Evolutionary conservation across 2,888 invertebrate species (phyloP).

Genomic region (Phaedon cochleariae): DNA sequence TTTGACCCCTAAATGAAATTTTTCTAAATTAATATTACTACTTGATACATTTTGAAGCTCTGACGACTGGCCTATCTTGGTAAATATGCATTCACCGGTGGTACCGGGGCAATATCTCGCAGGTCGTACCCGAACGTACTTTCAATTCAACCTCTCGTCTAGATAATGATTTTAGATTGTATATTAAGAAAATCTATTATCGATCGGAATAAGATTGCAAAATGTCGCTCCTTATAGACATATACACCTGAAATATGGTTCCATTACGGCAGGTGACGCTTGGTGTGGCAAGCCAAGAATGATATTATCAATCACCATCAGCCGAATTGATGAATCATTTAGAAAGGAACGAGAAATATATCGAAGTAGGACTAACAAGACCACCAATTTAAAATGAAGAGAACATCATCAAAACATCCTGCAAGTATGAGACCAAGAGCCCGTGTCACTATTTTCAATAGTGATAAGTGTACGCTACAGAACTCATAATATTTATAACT

Average conservation of each 20-base stretch:
- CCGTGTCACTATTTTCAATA: no score
- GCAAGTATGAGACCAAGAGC: no score
- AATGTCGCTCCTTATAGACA: background rate
- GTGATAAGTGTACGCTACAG: no score
- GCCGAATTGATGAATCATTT: no score
- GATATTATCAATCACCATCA: background rate
- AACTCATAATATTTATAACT: no score
- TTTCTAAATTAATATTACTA: no score
- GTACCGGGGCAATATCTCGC: background rate
- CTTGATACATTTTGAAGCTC: background rate
- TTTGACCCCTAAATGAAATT: no score
- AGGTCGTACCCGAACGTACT: background rate
- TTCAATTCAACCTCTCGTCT: constrained; percentile 16
- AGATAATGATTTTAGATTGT: constrained; percentile 2
- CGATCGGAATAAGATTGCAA: background rate
- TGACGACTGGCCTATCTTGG: background rate
- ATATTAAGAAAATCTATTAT: constrained; percentile 10
- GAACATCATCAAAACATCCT: no score
- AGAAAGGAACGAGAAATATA: background rate
- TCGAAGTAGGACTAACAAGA: no score
- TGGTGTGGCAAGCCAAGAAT: background rate
- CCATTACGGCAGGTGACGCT: background rate
- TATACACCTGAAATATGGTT: background rate
- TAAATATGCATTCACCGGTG: background rate
- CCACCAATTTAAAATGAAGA: no score